phyloP scores from a whole-genome alignment of 1,140 invertebrate genomes.

The Ceratina australensis region DNA sequence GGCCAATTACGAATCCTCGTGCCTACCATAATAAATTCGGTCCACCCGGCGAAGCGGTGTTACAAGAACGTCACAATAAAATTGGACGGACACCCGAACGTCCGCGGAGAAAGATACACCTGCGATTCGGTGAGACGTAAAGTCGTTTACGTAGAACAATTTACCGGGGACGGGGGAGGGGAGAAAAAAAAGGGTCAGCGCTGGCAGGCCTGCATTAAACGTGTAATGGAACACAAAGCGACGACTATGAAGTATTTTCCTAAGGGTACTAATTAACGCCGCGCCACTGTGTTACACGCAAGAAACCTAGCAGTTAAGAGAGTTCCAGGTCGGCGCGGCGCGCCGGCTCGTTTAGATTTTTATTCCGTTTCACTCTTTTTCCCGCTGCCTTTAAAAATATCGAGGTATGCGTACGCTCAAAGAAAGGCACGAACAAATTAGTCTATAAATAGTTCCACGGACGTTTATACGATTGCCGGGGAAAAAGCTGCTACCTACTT shows the following conservation, averaged over 20 bases:
- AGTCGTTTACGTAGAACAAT: constrained; percentile 52
- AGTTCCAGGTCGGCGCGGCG: background rate
- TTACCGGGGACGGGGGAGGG: no score
- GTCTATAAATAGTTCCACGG: constrained; percentile 29
- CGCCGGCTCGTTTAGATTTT: constrained; percentile 22
- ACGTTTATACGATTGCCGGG: constrained; percentile 1
- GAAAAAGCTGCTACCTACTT: background rate
- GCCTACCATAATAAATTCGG: background rate
- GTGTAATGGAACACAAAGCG: constrained; percentile 49
- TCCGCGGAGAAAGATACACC: background rate
- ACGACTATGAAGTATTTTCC: constrained; percentile 34
- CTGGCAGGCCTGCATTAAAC: constrained; percentile 47
- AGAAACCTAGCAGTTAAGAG: constrained; percentile 30
- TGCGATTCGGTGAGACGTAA: constrained; percentile 55
- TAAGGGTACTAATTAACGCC: constrained; percentile 59
- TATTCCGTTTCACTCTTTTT: background rate
- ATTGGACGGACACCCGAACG: constrained; percentile 9
- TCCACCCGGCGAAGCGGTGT: background rate
- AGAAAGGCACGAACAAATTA: constrained; percentile 1
- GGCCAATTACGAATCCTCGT: constrained; percentile 11
- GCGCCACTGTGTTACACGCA: constrained; percentile 53
- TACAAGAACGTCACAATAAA: constrained; percentile 5
- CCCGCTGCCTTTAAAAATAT: background rate
- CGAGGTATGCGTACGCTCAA: background rate
- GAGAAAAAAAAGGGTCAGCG: constrained; percentile 3